phyloP scores from a whole-genome alignment of 2,888 invertebrate genomes.

The Drosophila leonis region DNA sequence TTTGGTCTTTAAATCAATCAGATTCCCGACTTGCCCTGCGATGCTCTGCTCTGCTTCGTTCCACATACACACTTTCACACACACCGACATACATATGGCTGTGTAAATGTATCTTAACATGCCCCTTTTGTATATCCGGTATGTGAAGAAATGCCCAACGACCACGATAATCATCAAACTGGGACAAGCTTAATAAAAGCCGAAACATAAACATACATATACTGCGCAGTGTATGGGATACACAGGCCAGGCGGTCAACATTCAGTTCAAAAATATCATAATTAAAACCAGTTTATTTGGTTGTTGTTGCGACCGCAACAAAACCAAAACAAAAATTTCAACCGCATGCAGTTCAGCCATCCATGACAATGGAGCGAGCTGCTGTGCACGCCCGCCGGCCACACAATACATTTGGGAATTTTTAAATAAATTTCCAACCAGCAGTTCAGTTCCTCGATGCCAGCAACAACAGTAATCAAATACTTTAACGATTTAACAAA shows the following conservation, averaged over 20 bases:
- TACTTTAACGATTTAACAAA: constrained; percentile 5
- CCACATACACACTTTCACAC: constrained; percentile 1
- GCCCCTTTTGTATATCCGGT: constrained; percentile 51
- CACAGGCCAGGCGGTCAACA: constrained; percentile 18
- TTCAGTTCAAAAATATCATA: constrained; percentile 52
- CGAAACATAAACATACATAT: constrained; percentile 43
- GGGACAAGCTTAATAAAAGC: constrained; percentile 71
- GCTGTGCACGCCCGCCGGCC: constrained; percentile 27
- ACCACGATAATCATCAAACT: constrained; percentile 71
- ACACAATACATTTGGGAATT: constrained; percentile 27
- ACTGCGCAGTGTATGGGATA: constrained; percentile 3
- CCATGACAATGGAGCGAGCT: constrained; percentile 50
- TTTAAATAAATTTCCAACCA: constrained; percentile 27
- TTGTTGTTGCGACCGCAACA: constrained; percentile 49
- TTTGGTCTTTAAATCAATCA: constrained; percentile 71
- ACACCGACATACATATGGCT: not conserved
- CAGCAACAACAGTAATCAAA: constrained; percentile 17
- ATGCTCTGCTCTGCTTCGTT: constrained; percentile 40
- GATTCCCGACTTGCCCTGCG: constrained; percentile 50
- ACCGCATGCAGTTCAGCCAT: constrained; percentile 66
- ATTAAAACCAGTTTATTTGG: constrained; percentile 72
- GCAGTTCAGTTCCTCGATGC: constrained; percentile 11
- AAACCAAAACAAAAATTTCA: constrained; percentile 55
- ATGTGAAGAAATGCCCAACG: constrained; percentile 70
- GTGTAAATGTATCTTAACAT: constrained; percentile 11